phyloP scores from a whole-genome alignment of 1,140 invertebrate species.

The Scaptomyza montana region DNA sequence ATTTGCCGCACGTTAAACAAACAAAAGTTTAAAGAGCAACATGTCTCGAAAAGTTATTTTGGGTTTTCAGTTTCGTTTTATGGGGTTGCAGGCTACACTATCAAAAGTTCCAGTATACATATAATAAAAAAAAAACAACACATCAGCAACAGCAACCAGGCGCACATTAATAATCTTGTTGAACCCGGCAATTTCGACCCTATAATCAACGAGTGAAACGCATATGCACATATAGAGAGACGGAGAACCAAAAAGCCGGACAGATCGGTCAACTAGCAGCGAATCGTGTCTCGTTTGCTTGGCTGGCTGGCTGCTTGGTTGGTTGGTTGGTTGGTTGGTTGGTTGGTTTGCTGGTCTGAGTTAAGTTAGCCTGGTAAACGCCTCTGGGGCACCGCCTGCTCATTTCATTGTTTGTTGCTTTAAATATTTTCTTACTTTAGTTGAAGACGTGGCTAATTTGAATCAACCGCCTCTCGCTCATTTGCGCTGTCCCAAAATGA shows the following conservation, averaged over 20 bases:
- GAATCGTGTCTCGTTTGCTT: slow-evolving; percentile 64
- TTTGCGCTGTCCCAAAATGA: slow-evolving; percentile 80
- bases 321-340: slow-evolving; percentile 16
- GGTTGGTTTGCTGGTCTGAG: slow-evolving; percentile 35
- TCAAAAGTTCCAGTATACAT: slow-evolving; percentile 17
- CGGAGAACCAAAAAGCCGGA: slow-evolving; percentile 25
- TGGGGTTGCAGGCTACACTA: slow-evolving; percentile 37
- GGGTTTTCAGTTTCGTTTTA: slow-evolving; percentile 36
- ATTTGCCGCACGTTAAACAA: slow-evolving; percentile 54
- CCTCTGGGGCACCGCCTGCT: slow-evolving; percentile 76
- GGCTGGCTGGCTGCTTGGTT: slow-evolving; percentile 21
- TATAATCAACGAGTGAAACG: slow-evolving; percentile 80
- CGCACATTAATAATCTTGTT: slow-evolving; percentile 81
- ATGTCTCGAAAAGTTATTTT: slow-evolving; percentile 38
- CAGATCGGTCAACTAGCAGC: slow-evolving; percentile 29
- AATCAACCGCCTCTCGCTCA: slow-evolving; percentile 80
- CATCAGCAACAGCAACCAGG: slow-evolving; percentile 52
- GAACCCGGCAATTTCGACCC: slow-evolving; percentile 80
- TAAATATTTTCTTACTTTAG: slow-evolving; percentile 42
- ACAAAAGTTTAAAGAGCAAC: slow-evolving; percentile 51
- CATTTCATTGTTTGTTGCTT: slow-evolving; percentile 79
- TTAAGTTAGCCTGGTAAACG: slow-evolving; percentile 67
- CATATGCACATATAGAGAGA: slow-evolving; percentile 75
- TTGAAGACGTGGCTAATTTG: slow-evolving; percentile 80
- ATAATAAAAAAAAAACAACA: slow-evolving; percentile 16